A percentile compares a stretch with the other conserved stretches of the same genome.
Evolutionary conservation across 2,888 invertebrate genomes (phyloP).

Genomic region (Diadegma fenestrale): DNA sequence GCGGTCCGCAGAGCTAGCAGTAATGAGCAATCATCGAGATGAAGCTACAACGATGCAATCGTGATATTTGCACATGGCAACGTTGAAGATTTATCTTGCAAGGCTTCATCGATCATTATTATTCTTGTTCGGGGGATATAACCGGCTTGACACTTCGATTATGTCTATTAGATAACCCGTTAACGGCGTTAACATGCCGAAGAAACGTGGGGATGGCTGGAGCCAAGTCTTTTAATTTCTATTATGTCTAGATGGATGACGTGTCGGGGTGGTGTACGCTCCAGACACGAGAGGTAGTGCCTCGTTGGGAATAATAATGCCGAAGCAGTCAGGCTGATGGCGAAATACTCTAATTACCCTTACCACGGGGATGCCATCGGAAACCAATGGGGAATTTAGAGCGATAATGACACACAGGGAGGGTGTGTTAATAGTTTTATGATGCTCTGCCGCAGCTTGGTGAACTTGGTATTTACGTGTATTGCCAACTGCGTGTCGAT

Average conservation of each 20-base stretch:
- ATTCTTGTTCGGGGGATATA: slow-evolving; percentile 36
- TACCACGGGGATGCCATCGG: slow-evolving; percentile 36
- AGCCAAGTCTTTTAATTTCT: slow-evolving; percentile 49
- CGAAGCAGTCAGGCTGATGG: slow-evolving; percentile 41
- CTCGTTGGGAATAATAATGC: slow-evolving; percentile 64
- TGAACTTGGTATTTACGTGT: slow-evolving; percentile 14
- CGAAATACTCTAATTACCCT: slow-evolving; percentile 64
- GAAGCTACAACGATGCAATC: slow-evolving; percentile 12
- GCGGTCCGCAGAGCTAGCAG: background rate
- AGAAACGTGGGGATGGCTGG: slow-evolving; percentile 4
- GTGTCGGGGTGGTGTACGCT: slow-evolving; percentile 50
- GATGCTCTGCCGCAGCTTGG: slow-evolving; percentile 41
- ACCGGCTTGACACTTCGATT: slow-evolving; percentile 49
- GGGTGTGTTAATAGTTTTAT: slow-evolving; percentile 66
- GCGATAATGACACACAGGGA: slow-evolving; percentile 37
- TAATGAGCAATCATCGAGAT: slow-evolving; percentile 5
- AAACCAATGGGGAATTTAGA: slow-evolving; percentile 50
- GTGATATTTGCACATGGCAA: background rate
- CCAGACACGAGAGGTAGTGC: slow-evolving; percentile 43
- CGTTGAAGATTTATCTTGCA: background rate
- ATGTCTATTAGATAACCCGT: slow-evolving; percentile 12
- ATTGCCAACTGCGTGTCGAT: slow-evolving; percentile 48
- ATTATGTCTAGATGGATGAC: slow-evolving; percentile 58
- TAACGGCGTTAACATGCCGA: background rate
- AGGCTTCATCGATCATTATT: slow-evolving; percentile 6